Conservation (phyloP, 2,888 invertebrate species). For the Neuroscelio doddi region DNA sequence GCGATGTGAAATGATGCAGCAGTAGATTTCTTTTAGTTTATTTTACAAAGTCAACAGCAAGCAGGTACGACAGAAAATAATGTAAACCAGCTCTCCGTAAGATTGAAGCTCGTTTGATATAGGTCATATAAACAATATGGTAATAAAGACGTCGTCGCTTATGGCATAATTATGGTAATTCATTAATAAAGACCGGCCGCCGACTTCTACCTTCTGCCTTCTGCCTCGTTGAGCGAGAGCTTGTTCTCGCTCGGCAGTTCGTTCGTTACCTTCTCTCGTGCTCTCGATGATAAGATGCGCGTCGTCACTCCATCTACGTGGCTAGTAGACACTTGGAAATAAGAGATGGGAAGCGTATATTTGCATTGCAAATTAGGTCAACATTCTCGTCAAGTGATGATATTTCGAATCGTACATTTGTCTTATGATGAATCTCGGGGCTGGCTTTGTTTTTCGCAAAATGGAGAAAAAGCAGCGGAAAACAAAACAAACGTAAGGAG, state of each 20-base stretch:
- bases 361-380: slow-evolving; percentile 18
- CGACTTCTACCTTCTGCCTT: slow-evolving; percentile 52
- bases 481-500: too few species aligned
- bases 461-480: too few species aligned
- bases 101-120: slow-evolving; percentile 29
- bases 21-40: too few species aligned
- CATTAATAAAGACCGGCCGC: slow-evolving; percentile 59
- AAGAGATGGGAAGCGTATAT: neutral
- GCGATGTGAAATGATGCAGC: too few species aligned
- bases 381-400: slow-evolving; percentile 1
- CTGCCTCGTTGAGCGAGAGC: slow-evolving; percentile 26
- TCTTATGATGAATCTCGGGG: slow-evolving; percentile 4
- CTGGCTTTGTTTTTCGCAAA: neutral
- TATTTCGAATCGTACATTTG: slow-evolving; percentile 11
- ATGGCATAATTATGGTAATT: slow-evolving; percentile 68
- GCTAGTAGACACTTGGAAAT: slow-evolving; percentile 8
- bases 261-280: slow-evolving; percentile 17
- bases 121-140: slow-evolving; percentile 60
- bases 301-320: slow-evolving; percentile 9
- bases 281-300: slow-evolving; percentile 20
- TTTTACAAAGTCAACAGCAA: neutral
- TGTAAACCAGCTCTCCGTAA: neutral
- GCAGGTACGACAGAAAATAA: neutral
- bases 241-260: slow-evolving; percentile 1
- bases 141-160: slow-evolving; percentile 59